Conservation (phyloP, 2,113 vertebrate species). For the Vimba vimba region DNA sequence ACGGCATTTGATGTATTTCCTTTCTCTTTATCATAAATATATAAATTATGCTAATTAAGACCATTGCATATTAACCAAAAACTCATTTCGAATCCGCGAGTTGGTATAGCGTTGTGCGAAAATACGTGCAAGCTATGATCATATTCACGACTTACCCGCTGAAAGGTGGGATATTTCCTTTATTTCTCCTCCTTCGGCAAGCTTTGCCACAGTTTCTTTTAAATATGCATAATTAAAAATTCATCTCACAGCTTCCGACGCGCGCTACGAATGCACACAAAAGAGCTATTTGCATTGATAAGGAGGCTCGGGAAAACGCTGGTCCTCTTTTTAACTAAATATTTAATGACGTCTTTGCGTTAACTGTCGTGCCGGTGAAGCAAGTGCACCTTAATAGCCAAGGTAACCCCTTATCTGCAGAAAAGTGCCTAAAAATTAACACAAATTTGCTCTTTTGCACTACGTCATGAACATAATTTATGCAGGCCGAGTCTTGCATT, state of each 20-base stretch:
- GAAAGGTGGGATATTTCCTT: constrained; percentile 66
- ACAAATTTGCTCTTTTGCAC: constrained; percentile 89
- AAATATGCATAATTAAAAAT: constrained; percentile 84
- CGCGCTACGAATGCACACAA: constrained; percentile 80
- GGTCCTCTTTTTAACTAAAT: constrained; percentile 73
- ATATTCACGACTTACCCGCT: constrained; percentile 76
- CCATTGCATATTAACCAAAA: constrained; percentile 95
- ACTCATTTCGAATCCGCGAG: constrained; percentile 79
- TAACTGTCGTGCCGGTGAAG: constrained; percentile 59
- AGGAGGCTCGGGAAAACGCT: constrained; percentile 74
- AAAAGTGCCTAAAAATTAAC: constrained; percentile 75
- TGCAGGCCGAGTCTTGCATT: constrained; percentile 91
- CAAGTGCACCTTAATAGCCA: constrained; percentile 60
- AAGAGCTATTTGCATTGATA: constrained; percentile 86
- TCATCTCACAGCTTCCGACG: constrained; percentile 82
- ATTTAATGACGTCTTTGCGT: constrained; percentile 74
- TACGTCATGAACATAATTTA: constrained; percentile 99
- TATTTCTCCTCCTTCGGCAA: constrained; percentile 66
- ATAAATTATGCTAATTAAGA: constrained; percentile 99
- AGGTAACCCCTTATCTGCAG: constrained; percentile 61
- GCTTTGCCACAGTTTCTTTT: constrained; percentile 79
- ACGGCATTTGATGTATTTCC: constrained; percentile 74
- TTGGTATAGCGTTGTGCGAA: constrained; percentile 65
- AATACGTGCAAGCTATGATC: constrained; percentile 46
- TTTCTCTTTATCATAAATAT: constrained; percentile 97